Evolutionary conservation across 2,888 invertebrate genomes (phyloP), one percentile per base, ranked within the genome.

Genomic region (Tachina fera): DNA sequence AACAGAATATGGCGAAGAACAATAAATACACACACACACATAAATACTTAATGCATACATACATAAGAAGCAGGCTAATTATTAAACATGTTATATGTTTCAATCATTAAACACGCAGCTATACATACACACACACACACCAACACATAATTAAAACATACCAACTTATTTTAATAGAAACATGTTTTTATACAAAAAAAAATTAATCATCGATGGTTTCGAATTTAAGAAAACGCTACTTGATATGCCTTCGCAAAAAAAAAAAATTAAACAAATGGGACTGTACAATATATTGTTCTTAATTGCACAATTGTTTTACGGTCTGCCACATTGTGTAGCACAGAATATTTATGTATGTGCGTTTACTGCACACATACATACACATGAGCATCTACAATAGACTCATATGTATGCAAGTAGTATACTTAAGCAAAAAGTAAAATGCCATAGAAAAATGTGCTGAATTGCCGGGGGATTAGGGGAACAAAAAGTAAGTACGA

Each of bases 41-140:
- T 13, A 41, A 13, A 41, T 11, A 31, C 13, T 8, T 16, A 16
- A 72, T 60, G 16, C 4, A 19, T 43, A 70, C 9, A 31, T 31
- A 31, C 45, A 78, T 13, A 78, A 85, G 78, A 82, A 82, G 79
- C 51, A 53, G 68, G 86, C 86, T 86, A 86, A 86, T 86, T 86
- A 86, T 79, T 67, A 76, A 79, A 77, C 71, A 86, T 79, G 75
- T 79, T 86, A 76, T 79, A 71, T 79, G 45, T 79, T 82, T 58
- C 83, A 83, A 79, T 79, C 71, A 71, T 71, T 82, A 56, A 53
- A 60, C 45, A 76, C 76, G 71, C 51, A 65, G n/a, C 41, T 41
- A 41, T 16, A 41, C 14, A 41, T 19, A 14, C n/a, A 60, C 6
- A 56, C 19, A 47, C 58, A 22, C 6, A 61, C 11, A 53, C 8